A percentile compares a stretch with the other conserved stretches of the same genome.
phyloP scores from a whole-genome alignment of 2,888 invertebrate species.

The Lasioglossum zephyrum region DNA sequence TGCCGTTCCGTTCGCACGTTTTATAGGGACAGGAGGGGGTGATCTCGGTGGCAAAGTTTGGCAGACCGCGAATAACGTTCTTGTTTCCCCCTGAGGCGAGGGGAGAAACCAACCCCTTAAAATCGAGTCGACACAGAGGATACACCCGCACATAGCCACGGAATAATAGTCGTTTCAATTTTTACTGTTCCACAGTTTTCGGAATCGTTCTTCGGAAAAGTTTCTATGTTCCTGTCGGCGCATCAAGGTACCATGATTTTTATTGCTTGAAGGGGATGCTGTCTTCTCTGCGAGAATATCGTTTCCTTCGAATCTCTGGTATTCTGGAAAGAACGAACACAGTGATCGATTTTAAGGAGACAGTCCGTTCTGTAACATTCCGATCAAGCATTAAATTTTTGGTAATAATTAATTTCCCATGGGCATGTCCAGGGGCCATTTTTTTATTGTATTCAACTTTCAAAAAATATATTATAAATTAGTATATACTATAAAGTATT shows the following conservation, averaged over 20 bases:
- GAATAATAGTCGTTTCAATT: background rate
- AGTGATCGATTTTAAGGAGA: no score
- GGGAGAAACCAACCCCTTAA: constrained; percentile 42
- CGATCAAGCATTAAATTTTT: no score
- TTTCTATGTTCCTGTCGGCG: background rate
- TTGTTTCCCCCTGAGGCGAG: constrained; percentile 35
- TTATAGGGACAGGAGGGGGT: constrained; percentile 50
- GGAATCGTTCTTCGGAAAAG: background rate
- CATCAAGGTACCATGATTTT: background rate
- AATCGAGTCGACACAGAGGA: constrained; percentile 34
- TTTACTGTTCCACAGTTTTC: background rate
- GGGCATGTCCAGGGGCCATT: no score
- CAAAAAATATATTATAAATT: no score
- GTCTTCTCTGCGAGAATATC: background rate
- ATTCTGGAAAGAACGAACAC: background rate
- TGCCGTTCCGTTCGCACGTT: constrained; percentile 73
- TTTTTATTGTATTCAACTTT: no score
- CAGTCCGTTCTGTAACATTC: no score
- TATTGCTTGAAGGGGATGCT: background rate
- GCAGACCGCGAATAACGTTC: constrained; percentile 56
- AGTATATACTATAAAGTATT: no score
- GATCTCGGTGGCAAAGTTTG: constrained; percentile 40
- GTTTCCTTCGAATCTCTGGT: background rate
- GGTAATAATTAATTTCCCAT: no score
- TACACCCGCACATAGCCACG: background rate